Evolutionary conservation across 2,888 invertebrate genomes (phyloP).

Genomic region (Cosmorhoe ocellata): DNA sequence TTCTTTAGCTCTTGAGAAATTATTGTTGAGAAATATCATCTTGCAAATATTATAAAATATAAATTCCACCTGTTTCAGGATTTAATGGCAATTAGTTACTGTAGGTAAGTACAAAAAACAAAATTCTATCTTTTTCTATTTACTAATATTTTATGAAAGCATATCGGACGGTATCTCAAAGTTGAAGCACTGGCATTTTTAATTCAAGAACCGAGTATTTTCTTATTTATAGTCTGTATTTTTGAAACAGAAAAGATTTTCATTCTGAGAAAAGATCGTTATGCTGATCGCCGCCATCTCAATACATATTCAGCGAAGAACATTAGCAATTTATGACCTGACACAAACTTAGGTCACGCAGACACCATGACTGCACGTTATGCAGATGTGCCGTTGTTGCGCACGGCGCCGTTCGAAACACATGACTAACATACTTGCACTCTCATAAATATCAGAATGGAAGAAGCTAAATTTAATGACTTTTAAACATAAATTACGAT

Average conservation of each 20-base stretch:
- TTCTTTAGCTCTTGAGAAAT: conserved; percentile 12
- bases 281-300: conserved; percentile 43
- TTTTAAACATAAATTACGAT: conserved; percentile 18
- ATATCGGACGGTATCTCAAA: not conserved
- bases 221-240: no score
- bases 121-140: not conserved
- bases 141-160: conserved; percentile 1
- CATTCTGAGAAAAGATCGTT: conserved; percentile 21
- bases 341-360: conserved; percentile 26
- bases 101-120: no score
- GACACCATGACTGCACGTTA: conserved; percentile 14
- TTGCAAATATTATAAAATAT: no score
- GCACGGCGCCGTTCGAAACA: no score
- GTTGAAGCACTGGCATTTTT: not conserved
- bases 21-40: conserved; percentile 5
- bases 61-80: no score
- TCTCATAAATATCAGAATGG: no score
- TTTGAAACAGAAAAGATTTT: conserved; percentile 20
- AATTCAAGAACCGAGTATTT: conserved; percentile 12
- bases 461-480: no score
- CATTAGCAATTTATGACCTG: conserved; percentile 43
- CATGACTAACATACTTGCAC: no score
- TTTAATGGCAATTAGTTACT: no score
- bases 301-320: conserved; percentile 56
- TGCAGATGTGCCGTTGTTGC: conserved; percentile 3